A percentile compares a stretch with the other conserved stretches of the same genome.
Conservation (phyloP, 2,113 vertebrate genomes). For the Procavia capensis region DNA sequence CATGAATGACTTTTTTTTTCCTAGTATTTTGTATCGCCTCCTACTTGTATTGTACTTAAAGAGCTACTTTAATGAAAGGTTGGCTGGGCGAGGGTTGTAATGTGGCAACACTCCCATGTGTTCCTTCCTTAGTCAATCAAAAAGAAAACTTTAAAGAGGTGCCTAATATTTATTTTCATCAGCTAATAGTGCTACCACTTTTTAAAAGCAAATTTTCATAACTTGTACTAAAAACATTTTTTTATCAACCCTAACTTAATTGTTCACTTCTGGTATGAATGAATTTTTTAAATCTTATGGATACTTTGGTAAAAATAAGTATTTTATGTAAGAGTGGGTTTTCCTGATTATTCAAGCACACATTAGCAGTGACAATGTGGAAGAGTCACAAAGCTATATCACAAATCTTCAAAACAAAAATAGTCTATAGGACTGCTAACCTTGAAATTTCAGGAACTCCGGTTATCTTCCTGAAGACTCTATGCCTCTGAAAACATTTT, state of each 20-base stretch:
- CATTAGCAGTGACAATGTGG: conserved; percentile 5
- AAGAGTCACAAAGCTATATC: not conserved
- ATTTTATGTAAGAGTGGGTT: not conserved
- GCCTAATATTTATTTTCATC: not conserved
- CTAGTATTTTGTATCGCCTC: not conserved
- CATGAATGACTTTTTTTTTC: no score
- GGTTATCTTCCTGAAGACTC: conserved; percentile 80
- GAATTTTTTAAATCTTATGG: not conserved
- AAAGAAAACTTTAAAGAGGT: conserved; percentile 19
- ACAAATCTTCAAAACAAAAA: not conserved
- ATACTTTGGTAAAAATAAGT: conserved; percentile 1
- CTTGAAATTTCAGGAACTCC: conserved; percentile 81
- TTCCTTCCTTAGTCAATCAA: conserved; percentile 38
- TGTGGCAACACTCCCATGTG: not conserved
- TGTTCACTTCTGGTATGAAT: not conserved
- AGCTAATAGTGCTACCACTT: not conserved
- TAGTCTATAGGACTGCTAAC: conserved; percentile 76
- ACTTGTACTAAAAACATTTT: not conserved
- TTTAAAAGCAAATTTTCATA: conserved; percentile 1
- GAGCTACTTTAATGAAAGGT: conserved; percentile 11
- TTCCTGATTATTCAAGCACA: not conserved
- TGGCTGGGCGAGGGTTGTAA: not conserved
- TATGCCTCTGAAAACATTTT: conserved; percentile 84
- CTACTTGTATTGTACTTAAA: not conserved
- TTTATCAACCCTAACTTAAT: not conserved